Evolutionary conservation across 2,888 invertebrate species (phyloP).

Genomic region (Scaptomyza polygonia): DNA sequence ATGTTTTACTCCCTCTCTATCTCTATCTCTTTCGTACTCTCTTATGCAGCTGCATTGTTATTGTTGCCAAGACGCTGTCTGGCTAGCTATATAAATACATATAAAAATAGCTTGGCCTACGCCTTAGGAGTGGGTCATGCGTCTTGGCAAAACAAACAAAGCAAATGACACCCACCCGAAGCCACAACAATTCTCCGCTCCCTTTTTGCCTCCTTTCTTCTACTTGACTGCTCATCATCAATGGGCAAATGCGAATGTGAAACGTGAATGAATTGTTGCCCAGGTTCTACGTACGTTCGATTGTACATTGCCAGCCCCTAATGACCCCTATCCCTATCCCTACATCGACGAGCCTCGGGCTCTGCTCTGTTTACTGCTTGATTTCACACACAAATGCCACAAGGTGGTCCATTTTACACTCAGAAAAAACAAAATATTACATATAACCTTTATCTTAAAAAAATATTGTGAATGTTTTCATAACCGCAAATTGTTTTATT

Average conservation of each 20-base stretch:
- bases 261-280: constrained; percentile 38
- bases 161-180: constrained; percentile 66
- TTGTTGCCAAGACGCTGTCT: constrained; percentile 55
- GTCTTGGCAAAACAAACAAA: constrained; percentile 64
- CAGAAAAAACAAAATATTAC: not conserved
- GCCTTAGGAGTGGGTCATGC: constrained; percentile 24
- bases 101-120: constrained; percentile 36
- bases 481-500: too few species aligned
- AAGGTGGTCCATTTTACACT: constrained; percentile 55
- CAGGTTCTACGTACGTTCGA: constrained; percentile 1
- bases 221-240: constrained; percentile 69
- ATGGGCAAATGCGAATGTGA: constrained; percentile 38
- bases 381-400: constrained; percentile 64
- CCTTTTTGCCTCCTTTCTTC: constrained; percentile 56
- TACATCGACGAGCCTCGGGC: constrained; percentile 28
- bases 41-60: constrained; percentile 42
- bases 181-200: constrained; percentile 4
- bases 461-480: too few species aligned
- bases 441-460: too few species aligned
- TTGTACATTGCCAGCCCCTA: constrained; percentile 34
- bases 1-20: not conserved
- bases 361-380: constrained; percentile 47
- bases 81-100: constrained; percentile 22
- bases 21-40: not conserved
- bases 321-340: constrained; percentile 67